Conservation (phyloP, 2,113 vertebrate genomes). For the Rousettus leschenaultii region DNA sequence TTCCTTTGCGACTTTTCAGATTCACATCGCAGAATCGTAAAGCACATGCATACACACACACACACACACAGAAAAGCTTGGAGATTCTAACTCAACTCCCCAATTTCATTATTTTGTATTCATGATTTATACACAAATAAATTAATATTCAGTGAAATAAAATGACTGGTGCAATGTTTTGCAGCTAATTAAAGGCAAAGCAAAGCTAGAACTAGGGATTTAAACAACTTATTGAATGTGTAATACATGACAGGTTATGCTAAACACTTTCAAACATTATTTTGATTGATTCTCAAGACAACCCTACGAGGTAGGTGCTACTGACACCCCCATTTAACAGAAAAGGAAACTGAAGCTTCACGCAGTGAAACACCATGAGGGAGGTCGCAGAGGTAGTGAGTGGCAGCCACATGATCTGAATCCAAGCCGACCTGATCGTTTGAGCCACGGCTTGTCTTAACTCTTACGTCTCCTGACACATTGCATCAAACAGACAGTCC, state of each 20-base stretch:
- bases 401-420: neutral
- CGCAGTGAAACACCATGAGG: neutral
- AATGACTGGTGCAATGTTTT: neutral
- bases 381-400: neutral
- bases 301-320: neutral
- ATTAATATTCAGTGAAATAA: neutral
- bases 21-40: neutral
- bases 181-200: neutral
- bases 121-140: neutral
- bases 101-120: neutral
- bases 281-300: neutral
- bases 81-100: neutral
- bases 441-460: neutral
- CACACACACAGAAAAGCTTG: neutral
- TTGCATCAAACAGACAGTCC: neutral
- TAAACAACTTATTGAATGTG: neutral
- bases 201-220: neutral
- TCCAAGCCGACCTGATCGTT: neutral
- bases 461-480: neutral
- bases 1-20: neutral
- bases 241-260: neutral
- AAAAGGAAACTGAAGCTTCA: neutral
- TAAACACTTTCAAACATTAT: neutral
- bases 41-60: neutral
- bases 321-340: neutral